Percentiles rank a stretch among this genome's conserved stretches.
Conservation (phyloP, 1,140 invertebrate species). For the Parasteatoda tepidariorum region DNA sequence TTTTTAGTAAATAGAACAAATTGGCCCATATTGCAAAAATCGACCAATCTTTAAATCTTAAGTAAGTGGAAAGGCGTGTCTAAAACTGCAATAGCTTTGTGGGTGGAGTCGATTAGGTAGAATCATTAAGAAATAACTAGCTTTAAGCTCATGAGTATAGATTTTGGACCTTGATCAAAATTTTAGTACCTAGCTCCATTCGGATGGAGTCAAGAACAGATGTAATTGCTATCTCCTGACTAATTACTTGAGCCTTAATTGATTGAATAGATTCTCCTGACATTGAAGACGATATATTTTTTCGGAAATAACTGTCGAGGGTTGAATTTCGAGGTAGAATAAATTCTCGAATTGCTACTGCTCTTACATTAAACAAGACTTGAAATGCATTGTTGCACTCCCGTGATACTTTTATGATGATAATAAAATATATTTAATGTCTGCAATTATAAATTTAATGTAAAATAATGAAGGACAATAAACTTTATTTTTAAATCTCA, state of each 20-base stretch:
- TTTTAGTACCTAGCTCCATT: conserved; percentile 13
- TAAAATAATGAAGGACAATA: no score
- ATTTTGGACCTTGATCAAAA: conserved; percentile 43
- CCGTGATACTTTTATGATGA: no score
- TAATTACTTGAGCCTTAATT: conserved; percentile 36
- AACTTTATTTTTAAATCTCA: no score
- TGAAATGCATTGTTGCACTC: no score
- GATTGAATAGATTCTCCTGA: not conserved
- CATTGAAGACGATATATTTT: no score
- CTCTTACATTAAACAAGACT: no score
- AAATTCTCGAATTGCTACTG: no score
- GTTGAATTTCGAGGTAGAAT: no score
- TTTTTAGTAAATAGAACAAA: no score
- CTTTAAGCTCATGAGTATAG: conserved; percentile 32
- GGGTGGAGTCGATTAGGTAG: conserved; percentile 22
- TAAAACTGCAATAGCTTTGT: conserved; percentile 4
- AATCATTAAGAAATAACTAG: conserved; percentile 48
- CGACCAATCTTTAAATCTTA: conserved; percentile 14
- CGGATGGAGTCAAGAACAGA: not conserved
- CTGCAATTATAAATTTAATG: no score
- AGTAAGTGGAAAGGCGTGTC: conserved; percentile 42
- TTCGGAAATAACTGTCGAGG: no score
- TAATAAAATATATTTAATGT: no score
- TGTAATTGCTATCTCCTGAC: conserved; percentile 47
- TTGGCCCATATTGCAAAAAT: not conserved